Evolutionary conservation across 2,888 invertebrate species (phyloP), one percentile per base, ranked within the genome.

Genomic region (Tiliacea aurago): DNA sequence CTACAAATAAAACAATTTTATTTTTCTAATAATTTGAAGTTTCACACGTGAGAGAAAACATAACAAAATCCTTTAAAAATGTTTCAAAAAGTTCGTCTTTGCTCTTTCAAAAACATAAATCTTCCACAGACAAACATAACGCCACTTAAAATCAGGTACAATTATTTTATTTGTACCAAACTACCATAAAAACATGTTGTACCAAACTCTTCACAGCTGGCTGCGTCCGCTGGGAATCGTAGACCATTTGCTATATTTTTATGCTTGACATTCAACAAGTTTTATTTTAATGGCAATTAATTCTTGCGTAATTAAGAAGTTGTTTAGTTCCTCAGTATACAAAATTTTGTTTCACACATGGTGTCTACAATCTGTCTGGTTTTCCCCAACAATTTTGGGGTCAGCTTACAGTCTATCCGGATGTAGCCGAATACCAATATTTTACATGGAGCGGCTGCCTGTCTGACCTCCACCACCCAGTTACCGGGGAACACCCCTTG

Each of bases 51-150:
- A 20, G 11, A 20, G 20, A 20, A 33, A 37, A 58, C 13, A 37
- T 33, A 37, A 59, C n/a, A 59, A 58, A 13, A 59, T 59, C 37
- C 1, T 10, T 28, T 18, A 18, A 45, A 62, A 23, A 18, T 11
- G 20, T 28, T 28, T 13, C 4, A 53, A 53, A n/a, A 20, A 33
- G 10, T n/a, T 28, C 7, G 28, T 28, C 4, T 20, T 63, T 63
- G 13, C 15, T 15, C 6, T n/a, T 10, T 5, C 53, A 53, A 51
- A 51, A 64, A 64, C 53, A n/a, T 10, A n/a, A 53, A 55, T 55
- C 15, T 64, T 53, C 55, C 63, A 55, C 63, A 33, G 15, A 64
- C 15, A 33, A 9, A 15, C 55, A 51, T 45, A 64, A 64, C 33
- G 63, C 53, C 33, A 53, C 10, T n/a, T 64, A 53, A 10, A 49